A percentile compares a stretch with the other conserved stretches of the same genome.
phyloP scores from a whole-genome alignment of 2,797 vertebrate genomes.

The Hypotaenidia okinawae region DNA sequence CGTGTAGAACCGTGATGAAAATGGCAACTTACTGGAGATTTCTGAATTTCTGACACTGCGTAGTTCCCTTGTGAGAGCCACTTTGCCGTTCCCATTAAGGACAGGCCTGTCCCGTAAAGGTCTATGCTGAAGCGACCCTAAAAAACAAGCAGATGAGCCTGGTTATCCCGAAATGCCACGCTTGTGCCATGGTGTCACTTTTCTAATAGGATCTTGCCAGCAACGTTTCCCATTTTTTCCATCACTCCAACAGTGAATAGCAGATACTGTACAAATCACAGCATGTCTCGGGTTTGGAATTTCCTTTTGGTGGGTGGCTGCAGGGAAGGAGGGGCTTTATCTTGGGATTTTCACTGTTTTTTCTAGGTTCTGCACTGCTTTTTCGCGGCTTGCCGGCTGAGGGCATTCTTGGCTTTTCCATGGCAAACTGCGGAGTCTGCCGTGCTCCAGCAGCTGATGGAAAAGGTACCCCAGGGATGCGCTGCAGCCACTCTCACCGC shows the following conservation, averaged over 20 bases:
- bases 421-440: background rate
- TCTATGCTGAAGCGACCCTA: slow-evolving; percentile 94
- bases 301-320: background rate
- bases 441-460: background rate
- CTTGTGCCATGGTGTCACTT: background rate
- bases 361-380: background rate
- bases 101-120: slow-evolving; percentile 91
- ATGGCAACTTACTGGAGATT: slow-evolving; percentile 85
- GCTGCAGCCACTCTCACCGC: background rate
- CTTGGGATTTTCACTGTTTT: background rate
- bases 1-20: background rate
- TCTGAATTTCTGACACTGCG: slow-evolving; percentile 86
- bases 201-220: slow-evolving; percentile 40
- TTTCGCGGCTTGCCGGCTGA: slow-evolving; percentile 52
- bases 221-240: background rate
- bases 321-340: background rate
- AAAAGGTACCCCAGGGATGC: background rate
- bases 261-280: slow-evolving; percentile 23
- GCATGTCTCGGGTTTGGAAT: background rate
- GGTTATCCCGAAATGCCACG: background rate
- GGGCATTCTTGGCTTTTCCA: slow-evolving; percentile 66
- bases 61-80: slow-evolving; percentile 95
- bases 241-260: background rate
- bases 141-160: background rate
- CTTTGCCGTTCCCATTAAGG: slow-evolving; percentile 81